phyloP scores from a whole-genome alignment of 2,797 vertebrate genomes.

The Ctenopoma kingsleyae region DNA sequence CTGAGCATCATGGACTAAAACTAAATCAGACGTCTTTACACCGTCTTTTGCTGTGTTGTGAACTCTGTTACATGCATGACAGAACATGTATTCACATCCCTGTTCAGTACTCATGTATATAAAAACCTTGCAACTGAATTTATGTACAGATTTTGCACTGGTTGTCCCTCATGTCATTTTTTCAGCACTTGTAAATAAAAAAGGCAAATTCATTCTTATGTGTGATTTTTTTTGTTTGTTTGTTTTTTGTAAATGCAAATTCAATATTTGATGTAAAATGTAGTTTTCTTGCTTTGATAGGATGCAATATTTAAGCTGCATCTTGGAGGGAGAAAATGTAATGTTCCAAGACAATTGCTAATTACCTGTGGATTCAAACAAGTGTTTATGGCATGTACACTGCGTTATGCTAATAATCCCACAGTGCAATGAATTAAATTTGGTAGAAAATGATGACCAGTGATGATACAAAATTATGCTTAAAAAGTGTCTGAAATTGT shows the following conservation, averaged over 20 bases:
- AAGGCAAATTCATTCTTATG: conserved; percentile 50
- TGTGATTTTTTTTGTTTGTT: not conserved
- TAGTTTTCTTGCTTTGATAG: not conserved
- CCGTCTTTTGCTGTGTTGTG: conserved; percentile 76
- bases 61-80: conserved; percentile 84
- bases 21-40: conserved; percentile 57
- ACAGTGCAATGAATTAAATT: not conserved
- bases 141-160: conserved; percentile 88
- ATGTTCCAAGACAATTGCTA: not conserved
- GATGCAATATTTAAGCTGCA: not conserved
- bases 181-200: conserved; percentile 87
- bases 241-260: conserved; percentile 15
- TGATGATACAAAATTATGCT: not conserved
- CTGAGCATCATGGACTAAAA: conserved; percentile 53
- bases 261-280: conserved; percentile 1
- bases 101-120: conserved; percentile 81
- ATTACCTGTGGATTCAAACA: not conserved
- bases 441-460: not conserved
- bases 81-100: conserved; percentile 70
- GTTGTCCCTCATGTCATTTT: conserved; percentile 78
- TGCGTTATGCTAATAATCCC: not conserved
- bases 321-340: not conserved
- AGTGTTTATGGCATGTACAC: not conserved
- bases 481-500: too few species aligned
- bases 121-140: conserved; percentile 79